These are phyloP conservation scores for Prinia subflava DNA, from an alignment of 2,113 vertebrate genomes.

Conservation along the genomic window DNA sequence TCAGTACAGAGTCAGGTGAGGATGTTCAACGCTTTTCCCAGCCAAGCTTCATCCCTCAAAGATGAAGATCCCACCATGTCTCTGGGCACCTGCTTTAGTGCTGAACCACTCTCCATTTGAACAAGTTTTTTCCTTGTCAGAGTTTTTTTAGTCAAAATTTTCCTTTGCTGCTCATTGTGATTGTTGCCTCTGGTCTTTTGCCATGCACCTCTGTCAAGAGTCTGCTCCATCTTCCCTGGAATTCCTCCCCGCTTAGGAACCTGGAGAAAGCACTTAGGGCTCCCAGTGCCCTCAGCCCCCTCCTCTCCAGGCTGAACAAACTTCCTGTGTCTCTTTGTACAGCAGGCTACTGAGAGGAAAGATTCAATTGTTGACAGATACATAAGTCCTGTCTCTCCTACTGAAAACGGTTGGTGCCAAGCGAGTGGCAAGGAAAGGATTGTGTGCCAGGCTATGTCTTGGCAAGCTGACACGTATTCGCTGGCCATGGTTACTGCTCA, in stretches of 20 bases:
- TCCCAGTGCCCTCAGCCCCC: neutral
- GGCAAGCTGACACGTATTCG: neutral
- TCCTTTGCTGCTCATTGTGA: neutral
- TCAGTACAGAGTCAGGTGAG: neutral
- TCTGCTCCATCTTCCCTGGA: neutral
- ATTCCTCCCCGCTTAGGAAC: neutral
- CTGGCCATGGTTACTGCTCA: constrained; percentile 6
- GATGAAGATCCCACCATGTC: neutral
- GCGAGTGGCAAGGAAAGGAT: neutral
- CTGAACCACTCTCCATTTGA: neutral
- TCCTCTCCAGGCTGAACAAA: neutral
- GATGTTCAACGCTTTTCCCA: neutral
- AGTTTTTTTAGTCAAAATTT: neutral
- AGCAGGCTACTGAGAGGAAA: neutral
- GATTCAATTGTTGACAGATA: neutral
- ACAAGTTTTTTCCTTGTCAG: neutral
- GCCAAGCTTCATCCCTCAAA: neutral
- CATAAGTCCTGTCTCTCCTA: neutral
- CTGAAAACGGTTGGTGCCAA: neutral
- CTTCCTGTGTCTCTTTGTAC: neutral
- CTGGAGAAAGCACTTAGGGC: neutral
- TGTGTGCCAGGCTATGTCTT: neutral
- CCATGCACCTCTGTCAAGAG: neutral
- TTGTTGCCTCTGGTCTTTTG: neutral
- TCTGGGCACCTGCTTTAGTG: neutral